Conservation (phyloP, 2,113 vertebrate species). For the Amazona vittata region DNA sequence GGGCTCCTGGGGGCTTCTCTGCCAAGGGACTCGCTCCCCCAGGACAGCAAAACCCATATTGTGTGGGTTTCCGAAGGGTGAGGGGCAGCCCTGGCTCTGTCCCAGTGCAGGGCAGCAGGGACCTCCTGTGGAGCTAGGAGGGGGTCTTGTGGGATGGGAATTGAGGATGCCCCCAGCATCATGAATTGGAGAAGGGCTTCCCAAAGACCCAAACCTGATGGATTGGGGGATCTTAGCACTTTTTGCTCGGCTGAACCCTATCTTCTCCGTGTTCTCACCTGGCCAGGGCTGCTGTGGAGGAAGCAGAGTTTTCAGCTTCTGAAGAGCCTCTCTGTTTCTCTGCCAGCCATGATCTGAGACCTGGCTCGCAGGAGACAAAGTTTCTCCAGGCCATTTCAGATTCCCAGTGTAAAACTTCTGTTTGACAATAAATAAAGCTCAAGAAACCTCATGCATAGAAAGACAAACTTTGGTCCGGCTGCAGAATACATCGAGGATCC, state of each 20-base stretch:
- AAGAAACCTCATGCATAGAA: background rate
- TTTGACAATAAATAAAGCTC: slow-evolving; percentile 6
- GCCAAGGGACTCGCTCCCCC: background rate
- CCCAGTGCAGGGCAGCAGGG: background rate
- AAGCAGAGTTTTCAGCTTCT: background rate
- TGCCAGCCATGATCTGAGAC: background rate
- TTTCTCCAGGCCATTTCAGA: background rate
- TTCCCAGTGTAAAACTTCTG: background rate
- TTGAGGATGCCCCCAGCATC: accelerated
- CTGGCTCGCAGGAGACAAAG: background rate
- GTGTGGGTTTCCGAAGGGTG: background rate
- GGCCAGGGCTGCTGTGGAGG: background rate
- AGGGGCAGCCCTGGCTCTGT: background rate
- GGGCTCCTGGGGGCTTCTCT: background rate
- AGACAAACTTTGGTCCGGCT: background rate
- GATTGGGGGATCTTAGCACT: background rate
- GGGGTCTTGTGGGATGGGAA: background rate
- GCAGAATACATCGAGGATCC: background rate
- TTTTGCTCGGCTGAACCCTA: background rate
- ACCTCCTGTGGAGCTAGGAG: background rate
- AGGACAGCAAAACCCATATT: background rate
- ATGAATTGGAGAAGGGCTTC: background rate
- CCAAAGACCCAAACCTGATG: background rate
- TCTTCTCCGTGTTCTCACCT: background rate
- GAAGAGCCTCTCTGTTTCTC: slow-evolving; percentile 20